These are phyloP conservation scores for Kuschelorhynchus macadamiae DNA, from an alignment of 2,888 invertebrate species.

Conservation along the genomic window DNA sequence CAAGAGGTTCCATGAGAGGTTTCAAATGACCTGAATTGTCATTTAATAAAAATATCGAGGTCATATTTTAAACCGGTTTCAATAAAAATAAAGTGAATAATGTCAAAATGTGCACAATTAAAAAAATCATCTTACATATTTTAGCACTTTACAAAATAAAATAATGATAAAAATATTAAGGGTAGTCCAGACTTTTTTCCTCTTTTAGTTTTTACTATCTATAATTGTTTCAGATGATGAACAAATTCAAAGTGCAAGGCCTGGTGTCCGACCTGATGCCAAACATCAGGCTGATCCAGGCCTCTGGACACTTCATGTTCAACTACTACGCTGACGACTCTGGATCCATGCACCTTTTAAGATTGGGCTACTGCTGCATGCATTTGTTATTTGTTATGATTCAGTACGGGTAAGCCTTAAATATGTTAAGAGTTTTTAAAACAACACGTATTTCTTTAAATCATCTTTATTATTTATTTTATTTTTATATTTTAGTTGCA, in stretches of 20 bases:
- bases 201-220: too few relatives aligned
- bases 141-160: too few relatives aligned
- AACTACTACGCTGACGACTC: constrained; percentile 79
- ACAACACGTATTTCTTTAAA: neutral
- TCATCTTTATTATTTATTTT: neutral
- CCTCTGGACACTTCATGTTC: constrained; percentile 84
- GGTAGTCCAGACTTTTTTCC: too few relatives aligned
- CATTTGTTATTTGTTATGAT: constrained; percentile 75
- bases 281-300: constrained; percentile 84
- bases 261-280: constrained; percentile 89
- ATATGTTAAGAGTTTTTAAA: neutral
- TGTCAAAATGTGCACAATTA: too few relatives aligned
- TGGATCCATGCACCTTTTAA: constrained; percentile 70
- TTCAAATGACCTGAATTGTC: too few relatives aligned
- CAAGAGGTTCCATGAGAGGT: too few relatives aligned
- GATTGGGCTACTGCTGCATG: constrained; percentile 74
- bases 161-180: too few relatives aligned
- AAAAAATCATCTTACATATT: too few relatives aligned
- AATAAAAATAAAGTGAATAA: too few relatives aligned
- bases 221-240: constrained; percentile 69
- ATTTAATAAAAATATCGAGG: too few relatives aligned
- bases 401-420: constrained; percentile 71
- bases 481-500: constrained; percentile 63
- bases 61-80: too few relatives aligned
- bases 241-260: constrained; percentile 75